These are phyloP conservation scores for Cetoscarus ocellatus DNA, from an alignment of 2,797 vertebrate species.

Conservation along the genomic window DNA sequence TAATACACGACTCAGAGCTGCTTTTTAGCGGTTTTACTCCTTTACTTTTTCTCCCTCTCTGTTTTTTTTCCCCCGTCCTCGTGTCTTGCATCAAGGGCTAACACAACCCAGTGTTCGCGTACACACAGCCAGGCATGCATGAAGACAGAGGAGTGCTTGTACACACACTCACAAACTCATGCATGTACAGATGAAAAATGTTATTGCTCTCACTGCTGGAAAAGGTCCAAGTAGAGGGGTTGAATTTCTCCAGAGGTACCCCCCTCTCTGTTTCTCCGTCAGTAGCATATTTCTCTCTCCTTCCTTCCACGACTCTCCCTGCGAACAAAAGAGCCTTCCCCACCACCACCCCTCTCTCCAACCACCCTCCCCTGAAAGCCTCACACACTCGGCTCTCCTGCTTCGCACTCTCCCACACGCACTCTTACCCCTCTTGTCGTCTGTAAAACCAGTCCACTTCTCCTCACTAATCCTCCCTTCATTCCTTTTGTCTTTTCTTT, in stretches of 20 bases:
- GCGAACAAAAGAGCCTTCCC: slow-evolving; percentile 77
- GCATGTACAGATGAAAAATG: slow-evolving; percentile 79
- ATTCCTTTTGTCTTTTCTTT: slow-evolving; percentile 64
- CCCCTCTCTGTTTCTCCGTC: slow-evolving; percentile 9
- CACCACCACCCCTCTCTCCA: slow-evolving; percentile 31
- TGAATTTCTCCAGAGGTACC: slow-evolving; percentile 77
- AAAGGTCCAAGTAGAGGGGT: slow-evolving; percentile 78
- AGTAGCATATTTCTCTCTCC: slow-evolving; percentile 53
- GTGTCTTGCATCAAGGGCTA: slow-evolving; percentile 49
- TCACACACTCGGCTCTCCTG: slow-evolving; percentile 69
- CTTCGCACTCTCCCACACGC: slow-evolving; percentile 64
- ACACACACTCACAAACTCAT: slow-evolving; percentile 55
- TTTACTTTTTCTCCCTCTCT: slow-evolving; percentile 1
- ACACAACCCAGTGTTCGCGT: slow-evolving; percentile 55
- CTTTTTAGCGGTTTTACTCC: slow-evolving; percentile 46
- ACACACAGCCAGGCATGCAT: slow-evolving; percentile 48
- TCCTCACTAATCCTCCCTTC: slow-evolving; percentile 62
- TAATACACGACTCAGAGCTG: slow-evolving; percentile 27
- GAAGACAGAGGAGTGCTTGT: slow-evolving; percentile 58
- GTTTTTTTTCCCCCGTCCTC: slow-evolving; percentile 48
- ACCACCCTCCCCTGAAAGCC: slow-evolving; percentile 70
- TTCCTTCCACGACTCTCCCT: slow-evolving; percentile 47
- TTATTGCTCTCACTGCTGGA: slow-evolving; percentile 84
- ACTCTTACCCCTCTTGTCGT: slow-evolving; percentile 62
- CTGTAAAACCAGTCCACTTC: slow-evolving; percentile 72